phyloP scores from a whole-genome alignment of 2,113 vertebrate species.

The Anarrhichthys ocellatus region DNA sequence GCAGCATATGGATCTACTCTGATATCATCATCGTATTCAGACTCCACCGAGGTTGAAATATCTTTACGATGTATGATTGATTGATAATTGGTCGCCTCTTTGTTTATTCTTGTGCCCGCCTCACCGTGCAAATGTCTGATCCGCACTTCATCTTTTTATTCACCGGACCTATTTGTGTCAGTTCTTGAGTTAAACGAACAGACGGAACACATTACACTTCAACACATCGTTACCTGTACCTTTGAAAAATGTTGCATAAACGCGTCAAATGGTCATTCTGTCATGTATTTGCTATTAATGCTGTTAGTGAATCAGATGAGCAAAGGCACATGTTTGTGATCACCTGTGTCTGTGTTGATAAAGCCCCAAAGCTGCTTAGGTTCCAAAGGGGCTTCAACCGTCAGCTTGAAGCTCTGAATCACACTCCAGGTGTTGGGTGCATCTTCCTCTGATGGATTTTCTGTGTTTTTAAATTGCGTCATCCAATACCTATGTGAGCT shows the following conservation, averaged over 20 bases:
- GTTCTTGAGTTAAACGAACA: background rate
- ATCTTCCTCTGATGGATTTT: background rate
- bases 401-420: conserved; percentile 14
- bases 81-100: background rate
- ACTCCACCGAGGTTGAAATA: conserved; percentile 13
- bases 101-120: background rate
- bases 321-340: conserved; percentile 19
- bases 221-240: background rate
- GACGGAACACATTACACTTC: background rate
- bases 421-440: conserved; percentile 7
- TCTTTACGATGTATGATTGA: background rate
- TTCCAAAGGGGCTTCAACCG: conserved; percentile 11
- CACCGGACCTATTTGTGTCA: background rate
- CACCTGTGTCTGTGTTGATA: conserved; percentile 25
- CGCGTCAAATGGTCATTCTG: background rate
- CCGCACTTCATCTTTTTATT: background rate
- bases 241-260: background rate
- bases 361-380: conserved; percentile 42
- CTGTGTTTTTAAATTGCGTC: background rate
- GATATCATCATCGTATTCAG: background rate
- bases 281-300: background rate
- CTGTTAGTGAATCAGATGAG: conserved; percentile 22
- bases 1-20: background rate
- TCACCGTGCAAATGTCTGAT: background rate
- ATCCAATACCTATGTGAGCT: background rate